Base-by-base conservation (phyloP, 2,888 invertebrate species). In the Drosophila nigritarsus region DNA sequence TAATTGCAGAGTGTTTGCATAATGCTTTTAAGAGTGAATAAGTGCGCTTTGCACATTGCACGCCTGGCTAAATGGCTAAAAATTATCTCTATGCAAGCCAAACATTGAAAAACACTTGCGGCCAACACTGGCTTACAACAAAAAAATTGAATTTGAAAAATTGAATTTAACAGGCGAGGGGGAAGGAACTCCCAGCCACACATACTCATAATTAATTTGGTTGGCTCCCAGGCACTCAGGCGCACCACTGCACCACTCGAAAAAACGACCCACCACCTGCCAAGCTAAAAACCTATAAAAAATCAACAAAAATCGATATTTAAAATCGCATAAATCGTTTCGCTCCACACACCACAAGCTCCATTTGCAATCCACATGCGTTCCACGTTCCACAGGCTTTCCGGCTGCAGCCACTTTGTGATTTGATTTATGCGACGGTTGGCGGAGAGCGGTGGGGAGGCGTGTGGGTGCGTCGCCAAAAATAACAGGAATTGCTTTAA, bases 231-330 rank as follows among this genome's bases (percentile, higher is more conserved):
- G 29, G 60, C 42, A 67, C 67, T 18, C 24, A 36, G 36, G 53
- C 50, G 53, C 53, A 34, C 36, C 36, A 54, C 36, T 54, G 20
- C 38, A 54, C 11, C 73, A 64, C 45, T 48, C 20, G 48, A 30
- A 36, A 45, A 45, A 64, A 40, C 62, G 61, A 34, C 62, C 38
- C 66, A 58, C 67, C 87, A 88, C 88, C 83, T 86, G 85, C 87
- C 76, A 49, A 63, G 40, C 65, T 51, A 20, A 65, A 75, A 80
- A 64, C 68, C 77, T 45, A 71, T 58, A 40, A 73, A 91, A 92
- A 92, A 91, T 92, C 92, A 91, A 91, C 92, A 92, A 91, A 91
- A 92, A 92, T 92, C 91, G 92, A 92, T 92, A 92, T 91, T 92
- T 92, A 92, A 92, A 92, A 92, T 92, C 92, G 88, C 91, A 92